Conservation (phyloP, 2,797 vertebrate genomes). For the Setipinna tenuifilis region DNA sequence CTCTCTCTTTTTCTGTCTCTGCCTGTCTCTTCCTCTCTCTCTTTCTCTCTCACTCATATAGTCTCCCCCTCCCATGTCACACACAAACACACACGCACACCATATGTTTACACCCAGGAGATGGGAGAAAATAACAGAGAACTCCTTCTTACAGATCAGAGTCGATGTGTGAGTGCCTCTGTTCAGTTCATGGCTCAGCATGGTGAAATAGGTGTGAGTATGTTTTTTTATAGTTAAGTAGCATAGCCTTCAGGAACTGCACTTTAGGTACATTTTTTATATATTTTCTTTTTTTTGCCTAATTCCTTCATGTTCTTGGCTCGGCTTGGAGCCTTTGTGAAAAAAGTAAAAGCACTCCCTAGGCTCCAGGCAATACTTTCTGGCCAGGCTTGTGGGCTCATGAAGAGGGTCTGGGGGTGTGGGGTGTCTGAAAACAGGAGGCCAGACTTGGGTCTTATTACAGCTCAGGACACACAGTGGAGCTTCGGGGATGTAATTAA, state of each 20-base stretch:
- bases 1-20: neutral
- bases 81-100: neutral
- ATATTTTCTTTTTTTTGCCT: neutral
- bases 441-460: constrained; percentile 66
- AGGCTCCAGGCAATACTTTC: constrained; percentile 9
- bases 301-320: neutral
- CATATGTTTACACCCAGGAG: constrained; percentile 19
- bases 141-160: constrained; percentile 3
- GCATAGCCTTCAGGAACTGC: neutral
- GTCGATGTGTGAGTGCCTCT: neutral
- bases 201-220: neutral
- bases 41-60: neutral
- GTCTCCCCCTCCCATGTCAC: neutral
- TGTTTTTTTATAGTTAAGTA: neutral
- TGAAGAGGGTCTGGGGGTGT: constrained; percentile 57
- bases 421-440: constrained; percentile 64
- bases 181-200: constrained; percentile 2
- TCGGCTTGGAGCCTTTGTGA: constrained; percentile 1
- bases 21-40: neutral
- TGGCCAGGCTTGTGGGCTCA: constrained; percentile 7
- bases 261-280: neutral
- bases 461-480: constrained; percentile 66
- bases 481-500: constrained; percentile 80
- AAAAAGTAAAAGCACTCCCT: neutral
- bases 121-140: neutral